phyloP scores from a whole-genome alignment of 2,113 vertebrate genomes.

The Melanotaenia duboulayi region DNA sequence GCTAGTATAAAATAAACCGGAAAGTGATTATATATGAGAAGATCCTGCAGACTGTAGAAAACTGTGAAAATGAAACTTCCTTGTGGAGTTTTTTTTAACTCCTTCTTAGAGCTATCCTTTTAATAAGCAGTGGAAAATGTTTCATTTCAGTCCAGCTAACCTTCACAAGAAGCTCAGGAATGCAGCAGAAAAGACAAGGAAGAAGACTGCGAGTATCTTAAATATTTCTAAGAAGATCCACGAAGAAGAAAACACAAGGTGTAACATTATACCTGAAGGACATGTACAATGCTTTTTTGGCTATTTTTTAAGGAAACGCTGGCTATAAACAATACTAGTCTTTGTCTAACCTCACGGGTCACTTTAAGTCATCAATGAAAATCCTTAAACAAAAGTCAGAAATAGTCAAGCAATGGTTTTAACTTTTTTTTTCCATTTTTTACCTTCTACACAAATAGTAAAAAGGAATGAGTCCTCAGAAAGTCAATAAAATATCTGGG shows the following conservation, averaged over 20 bases:
- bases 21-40: background rate
- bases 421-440: background rate
- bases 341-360: background rate
- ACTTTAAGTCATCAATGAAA: background rate
- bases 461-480: no score
- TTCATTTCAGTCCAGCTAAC: no score
- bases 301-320: background rate
- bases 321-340: background rate
- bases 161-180: background rate
- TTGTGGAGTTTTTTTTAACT: no score
- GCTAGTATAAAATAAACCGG: background rate
- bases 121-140: no score
- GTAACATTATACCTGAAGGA: background rate
- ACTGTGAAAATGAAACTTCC: background rate
- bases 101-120: no score
- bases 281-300: conserved; percentile 5
- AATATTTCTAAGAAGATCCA: background rate
- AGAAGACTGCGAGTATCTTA: background rate
- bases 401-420: background rate
- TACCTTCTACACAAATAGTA: no score
- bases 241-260: background rate
- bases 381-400: background rate
- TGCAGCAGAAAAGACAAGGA: background rate
- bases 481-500: no score
- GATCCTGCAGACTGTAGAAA: background rate